Percentiles rank a stretch among this genome's conserved stretches.
These are phyloP conservation scores for Sminthopsis crassicaudata DNA, from an alignment of 2,113 vertebrate species.

Conservation along the genomic window DNA sequence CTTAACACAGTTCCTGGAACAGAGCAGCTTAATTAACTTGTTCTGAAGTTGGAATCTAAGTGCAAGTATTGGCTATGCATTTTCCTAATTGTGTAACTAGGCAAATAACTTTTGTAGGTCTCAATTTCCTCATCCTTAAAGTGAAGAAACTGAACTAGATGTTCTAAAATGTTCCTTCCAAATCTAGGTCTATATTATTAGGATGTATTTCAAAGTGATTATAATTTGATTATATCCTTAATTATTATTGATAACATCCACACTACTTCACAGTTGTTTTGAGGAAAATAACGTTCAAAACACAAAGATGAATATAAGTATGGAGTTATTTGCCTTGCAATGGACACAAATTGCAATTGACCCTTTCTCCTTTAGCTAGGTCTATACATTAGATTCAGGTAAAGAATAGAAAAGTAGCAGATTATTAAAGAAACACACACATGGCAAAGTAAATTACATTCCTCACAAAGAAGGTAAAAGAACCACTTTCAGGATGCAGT, in stretches of 20 bases:
- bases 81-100: background rate
- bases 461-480: background rate
- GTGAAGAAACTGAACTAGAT: background rate
- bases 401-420: background rate
- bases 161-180: slow-evolving; percentile 2
- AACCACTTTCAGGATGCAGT: background rate
- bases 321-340: background rate
- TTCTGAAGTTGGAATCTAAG: background rate
- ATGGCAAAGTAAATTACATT: background rate
- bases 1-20: background rate
- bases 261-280: background rate
- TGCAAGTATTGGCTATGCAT: background rate
- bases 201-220: background rate
- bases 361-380: background rate
- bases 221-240: background rate
- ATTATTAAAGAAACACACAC: background rate
- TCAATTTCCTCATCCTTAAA: background rate
- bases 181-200: background rate
- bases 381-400: background rate
- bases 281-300: background rate
- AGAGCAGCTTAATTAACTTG: background rate
- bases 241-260: background rate
- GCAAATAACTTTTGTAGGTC: background rate
- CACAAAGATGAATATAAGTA: background rate
- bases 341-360: background rate